Conservation (phyloP, 2,113 vertebrate species). For the Bubo scandiacus region DNA sequence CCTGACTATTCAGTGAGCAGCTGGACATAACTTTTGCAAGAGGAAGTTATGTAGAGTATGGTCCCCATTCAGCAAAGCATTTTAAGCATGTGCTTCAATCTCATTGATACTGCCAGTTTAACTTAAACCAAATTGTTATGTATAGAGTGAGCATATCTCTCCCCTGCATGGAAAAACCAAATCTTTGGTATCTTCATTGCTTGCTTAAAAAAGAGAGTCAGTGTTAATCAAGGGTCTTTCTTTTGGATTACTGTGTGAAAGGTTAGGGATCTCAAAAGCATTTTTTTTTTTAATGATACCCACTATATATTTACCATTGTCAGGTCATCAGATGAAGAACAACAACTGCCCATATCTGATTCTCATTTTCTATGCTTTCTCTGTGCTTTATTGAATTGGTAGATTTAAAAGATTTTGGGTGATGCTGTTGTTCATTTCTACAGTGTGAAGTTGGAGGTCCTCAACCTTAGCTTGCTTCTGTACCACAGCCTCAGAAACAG, state of each 20-base stretch:
- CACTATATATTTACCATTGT: neutral
- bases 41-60: conserved; percentile 41
- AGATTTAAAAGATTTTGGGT: neutral
- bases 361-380: neutral
- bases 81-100: conserved; percentile 15
- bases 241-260: neutral
- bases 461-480: neutral
- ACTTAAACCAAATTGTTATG: neutral
- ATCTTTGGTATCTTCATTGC: neutral
- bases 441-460: neutral
- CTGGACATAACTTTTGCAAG: conserved; percentile 38
- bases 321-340: neutral
- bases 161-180: neutral
- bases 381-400: neutral
- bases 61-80: conserved; percentile 31
- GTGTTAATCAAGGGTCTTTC: neutral
- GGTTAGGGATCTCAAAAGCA: neutral
- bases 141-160: neutral
- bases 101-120: neutral
- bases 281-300: neutral
- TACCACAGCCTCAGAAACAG: neutral
- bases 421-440: neutral
- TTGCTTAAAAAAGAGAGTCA: neutral
- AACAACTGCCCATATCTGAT: neutral
- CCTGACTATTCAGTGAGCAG: conserved; percentile 3